Percentiles rank a stretch among this genome's conserved stretches.
Conservation (phyloP, 2,797 vertebrate species). For the Moxostoma hubbsi region DNA sequence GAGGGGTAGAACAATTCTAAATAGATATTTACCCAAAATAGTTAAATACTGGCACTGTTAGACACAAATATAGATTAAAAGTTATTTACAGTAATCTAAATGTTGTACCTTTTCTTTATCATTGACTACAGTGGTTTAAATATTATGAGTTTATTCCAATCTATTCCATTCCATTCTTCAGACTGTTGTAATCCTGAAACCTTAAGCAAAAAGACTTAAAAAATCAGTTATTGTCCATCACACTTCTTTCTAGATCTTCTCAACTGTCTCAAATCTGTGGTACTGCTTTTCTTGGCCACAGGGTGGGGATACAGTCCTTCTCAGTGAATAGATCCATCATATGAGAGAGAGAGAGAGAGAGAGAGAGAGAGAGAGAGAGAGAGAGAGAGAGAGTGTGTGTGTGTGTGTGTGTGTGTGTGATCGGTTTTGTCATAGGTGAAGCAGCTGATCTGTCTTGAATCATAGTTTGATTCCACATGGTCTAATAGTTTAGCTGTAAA, state of each 20-base stretch:
- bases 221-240: constrained; percentile 11
- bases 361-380: too few species aligned
- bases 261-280: constrained; percentile 20
- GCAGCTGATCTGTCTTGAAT: constrained; percentile 50
- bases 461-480: constrained; percentile 28
- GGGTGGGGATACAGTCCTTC: constrained; percentile 18
- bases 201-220: constrained; percentile 23
- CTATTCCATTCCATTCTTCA: background rate
- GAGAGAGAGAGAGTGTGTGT: too few species aligned
- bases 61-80: constrained; percentile 46
- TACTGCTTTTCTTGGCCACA: constrained; percentile 37
- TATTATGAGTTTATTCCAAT: constrained; percentile 41
- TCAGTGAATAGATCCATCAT: constrained; percentile 5
- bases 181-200: constrained; percentile 11
- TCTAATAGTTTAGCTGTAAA: constrained; percentile 47
- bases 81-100: background rate
- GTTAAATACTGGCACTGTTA: constrained; percentile 60
- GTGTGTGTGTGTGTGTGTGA: background rate
- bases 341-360: too few species aligned
- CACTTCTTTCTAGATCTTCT: constrained; percentile 13
- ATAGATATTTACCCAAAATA: constrained; percentile 47
- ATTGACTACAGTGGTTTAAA: constrained; percentile 42
- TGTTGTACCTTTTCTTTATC: constrained; percentile 24
- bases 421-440: constrained; percentile 33
- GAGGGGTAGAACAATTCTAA: constrained; percentile 21